These are phyloP conservation scores for Spilosoma lubricipeda DNA, from an alignment of 2,888 invertebrate genomes.

Conservation along the genomic window DNA sequence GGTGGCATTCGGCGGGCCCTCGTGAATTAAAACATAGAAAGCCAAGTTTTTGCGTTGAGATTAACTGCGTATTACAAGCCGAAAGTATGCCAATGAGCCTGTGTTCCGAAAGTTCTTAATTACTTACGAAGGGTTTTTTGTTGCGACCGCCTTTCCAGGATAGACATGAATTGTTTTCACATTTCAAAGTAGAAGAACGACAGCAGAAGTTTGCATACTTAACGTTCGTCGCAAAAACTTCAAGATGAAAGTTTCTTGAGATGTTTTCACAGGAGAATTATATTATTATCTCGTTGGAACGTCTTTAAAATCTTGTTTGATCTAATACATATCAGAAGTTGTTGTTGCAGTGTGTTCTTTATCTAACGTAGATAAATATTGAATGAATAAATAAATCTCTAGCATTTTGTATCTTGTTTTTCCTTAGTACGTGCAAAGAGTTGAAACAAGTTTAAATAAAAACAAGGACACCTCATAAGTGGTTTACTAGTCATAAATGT, in stretches of 20 bases:
- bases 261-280: slow-evolving; percentile 52
- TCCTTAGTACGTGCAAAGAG: background rate
- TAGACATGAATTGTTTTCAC: slow-evolving; percentile 66
- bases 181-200: slow-evolving; percentile 61
- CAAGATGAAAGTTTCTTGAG: slow-evolving; percentile 50
- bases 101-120: slow-evolving; percentile 79
- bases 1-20: slow-evolving; percentile 67
- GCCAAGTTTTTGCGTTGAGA: slow-evolving; percentile 78
- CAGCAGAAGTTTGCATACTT: slow-evolving; percentile 64
- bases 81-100: slow-evolving; percentile 80
- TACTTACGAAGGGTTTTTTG: slow-evolving; percentile 74
- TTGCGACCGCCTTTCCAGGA: slow-evolving; percentile 60
- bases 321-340: slow-evolving; percentile 35
- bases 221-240: slow-evolving; percentile 60
- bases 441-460: background rate
- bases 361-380: slow-evolving; percentile 20
- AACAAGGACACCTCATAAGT: background rate
- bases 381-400: background rate
- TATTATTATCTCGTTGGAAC: slow-evolving; percentile 50
- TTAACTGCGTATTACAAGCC: slow-evolving; percentile 81
- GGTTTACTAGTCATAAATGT: background rate
- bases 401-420: background rate
- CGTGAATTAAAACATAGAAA: slow-evolving; percentile 79
- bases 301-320: slow-evolving; percentile 45
- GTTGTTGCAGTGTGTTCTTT: slow-evolving; percentile 20